phyloP scores from a whole-genome alignment of 1,140 invertebrate genomes.

The Elymnias hypermnestra region DNA sequence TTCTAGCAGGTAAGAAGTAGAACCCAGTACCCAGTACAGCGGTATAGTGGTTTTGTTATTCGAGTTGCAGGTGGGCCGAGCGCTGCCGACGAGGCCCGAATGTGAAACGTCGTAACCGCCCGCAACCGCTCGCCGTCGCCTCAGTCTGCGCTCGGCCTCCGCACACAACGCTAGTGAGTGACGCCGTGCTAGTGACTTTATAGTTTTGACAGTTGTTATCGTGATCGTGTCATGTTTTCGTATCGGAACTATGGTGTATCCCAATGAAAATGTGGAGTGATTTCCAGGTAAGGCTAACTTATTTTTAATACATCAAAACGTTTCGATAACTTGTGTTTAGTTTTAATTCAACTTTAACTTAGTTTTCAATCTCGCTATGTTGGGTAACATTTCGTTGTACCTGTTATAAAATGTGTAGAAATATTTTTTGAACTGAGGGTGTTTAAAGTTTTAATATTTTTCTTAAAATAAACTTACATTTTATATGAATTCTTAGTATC shows the following conservation, averaged over 20 bases:
- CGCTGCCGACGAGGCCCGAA: not conserved
- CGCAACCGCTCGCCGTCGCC: constrained; percentile 23
- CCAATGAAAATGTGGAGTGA: constrained; percentile 76
- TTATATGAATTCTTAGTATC: no score
- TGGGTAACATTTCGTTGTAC: constrained; percentile 1
- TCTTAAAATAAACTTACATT: no score
- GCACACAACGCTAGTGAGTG: constrained; percentile 50
- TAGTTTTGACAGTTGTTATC: constrained; percentile 74
- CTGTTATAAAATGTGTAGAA: constrained; percentile 1
- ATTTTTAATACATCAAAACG: no score
- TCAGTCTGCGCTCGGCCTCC: constrained; percentile 66
- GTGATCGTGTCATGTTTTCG: constrained; percentile 73
- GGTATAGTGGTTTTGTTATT: constrained; percentile 53
- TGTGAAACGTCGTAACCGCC: constrained; percentile 8
- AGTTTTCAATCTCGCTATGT: not conserved
- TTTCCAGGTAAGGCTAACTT: constrained; percentile 70
- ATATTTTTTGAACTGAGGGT: no score
- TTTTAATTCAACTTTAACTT: constrained; percentile 4
- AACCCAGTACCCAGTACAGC: constrained; percentile 2
- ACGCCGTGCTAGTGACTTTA: constrained; percentile 65
- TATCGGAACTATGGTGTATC: constrained; percentile 74
- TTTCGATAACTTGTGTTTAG: no score
- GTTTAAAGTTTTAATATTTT: no score
- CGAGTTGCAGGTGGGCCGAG: constrained; percentile 25
- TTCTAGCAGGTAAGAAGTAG: constrained; percentile 31